A percentile compares a stretch with the other conserved stretches of the same genome.
Conservation (phyloP, 2,113 vertebrate genomes). For the Anser brachyrhynchus region DNA sequence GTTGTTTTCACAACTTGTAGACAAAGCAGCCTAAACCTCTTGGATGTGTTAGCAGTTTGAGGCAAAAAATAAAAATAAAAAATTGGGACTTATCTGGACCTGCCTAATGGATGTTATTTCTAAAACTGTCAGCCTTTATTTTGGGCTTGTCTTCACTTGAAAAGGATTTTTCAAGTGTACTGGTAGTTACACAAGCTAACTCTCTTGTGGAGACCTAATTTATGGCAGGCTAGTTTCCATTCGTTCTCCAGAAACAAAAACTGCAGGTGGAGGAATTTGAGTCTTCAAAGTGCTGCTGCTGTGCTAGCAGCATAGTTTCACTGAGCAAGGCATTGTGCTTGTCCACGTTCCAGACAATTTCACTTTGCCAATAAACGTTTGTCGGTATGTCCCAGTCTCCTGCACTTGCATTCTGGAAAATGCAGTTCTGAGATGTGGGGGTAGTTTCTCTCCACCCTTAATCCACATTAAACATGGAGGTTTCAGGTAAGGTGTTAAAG, state of each 20-base stretch:
- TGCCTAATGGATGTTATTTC: background rate
- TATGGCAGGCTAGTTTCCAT: background rate
- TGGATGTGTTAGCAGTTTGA: background rate
- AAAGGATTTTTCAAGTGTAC: background rate
- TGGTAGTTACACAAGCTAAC: background rate
- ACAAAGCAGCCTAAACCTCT: background rate
- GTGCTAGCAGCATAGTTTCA: background rate
- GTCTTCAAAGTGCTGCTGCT: background rate
- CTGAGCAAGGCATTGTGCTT: background rate
- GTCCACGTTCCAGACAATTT: background rate
- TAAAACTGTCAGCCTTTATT: background rate
- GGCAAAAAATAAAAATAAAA: background rate
- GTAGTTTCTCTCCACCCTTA: background rate
- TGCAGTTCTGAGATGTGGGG: background rate
- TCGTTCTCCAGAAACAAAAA: background rate
- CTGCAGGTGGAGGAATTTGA: background rate
- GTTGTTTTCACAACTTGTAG: background rate
- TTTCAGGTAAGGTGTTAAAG: background rate
- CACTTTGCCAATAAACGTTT: background rate
- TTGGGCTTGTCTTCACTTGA: slow-evolving; percentile 1
- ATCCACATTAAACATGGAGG: background rate
- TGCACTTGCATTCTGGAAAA: background rate
- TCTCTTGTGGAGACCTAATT: background rate
- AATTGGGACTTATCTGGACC: background rate
- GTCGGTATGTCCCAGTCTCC: background rate